phyloP scores from a whole-genome alignment of 2,113 vertebrate species.

The Ceyx melanurus region DNA sequence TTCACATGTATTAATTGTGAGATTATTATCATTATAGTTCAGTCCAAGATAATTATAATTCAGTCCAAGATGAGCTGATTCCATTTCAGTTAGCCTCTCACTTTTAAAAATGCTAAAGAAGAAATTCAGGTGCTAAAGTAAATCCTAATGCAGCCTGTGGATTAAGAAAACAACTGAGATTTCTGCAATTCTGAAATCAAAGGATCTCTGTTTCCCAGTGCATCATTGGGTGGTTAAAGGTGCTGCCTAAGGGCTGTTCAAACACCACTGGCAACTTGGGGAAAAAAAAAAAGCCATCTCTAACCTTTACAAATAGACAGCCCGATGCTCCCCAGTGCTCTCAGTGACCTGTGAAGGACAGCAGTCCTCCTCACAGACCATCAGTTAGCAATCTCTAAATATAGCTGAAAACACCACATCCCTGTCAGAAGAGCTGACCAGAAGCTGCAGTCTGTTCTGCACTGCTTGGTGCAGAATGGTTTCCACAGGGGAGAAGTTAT shows the following conservation, averaged over 20 bases:
- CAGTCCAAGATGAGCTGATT: background rate
- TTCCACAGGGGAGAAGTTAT: background rate
- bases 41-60: background rate
- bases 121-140: background rate
- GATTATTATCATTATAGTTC: background rate
- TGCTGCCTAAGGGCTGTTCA: background rate
- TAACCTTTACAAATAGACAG: background rate
- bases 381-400: slow-evolving; percentile 9
- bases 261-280: background rate
- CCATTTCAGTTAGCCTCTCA: background rate
- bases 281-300: background rate
- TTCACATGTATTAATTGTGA: background rate
- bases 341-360: slow-evolving; percentile 32
- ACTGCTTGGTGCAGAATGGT: background rate
- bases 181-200: background rate
- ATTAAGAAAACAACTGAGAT: background rate
- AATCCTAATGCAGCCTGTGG: background rate
- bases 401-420: background rate
- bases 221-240: background rate
- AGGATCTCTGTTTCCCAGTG: slow-evolving; percentile 2
- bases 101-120: background rate
- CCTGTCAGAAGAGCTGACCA: background rate
- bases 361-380: background rate
- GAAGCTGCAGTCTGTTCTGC: background rate
- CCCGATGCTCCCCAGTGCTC: background rate